Conservation (phyloP, 2,113 vertebrate genomes). For the Salvelinus namaycush region DNA sequence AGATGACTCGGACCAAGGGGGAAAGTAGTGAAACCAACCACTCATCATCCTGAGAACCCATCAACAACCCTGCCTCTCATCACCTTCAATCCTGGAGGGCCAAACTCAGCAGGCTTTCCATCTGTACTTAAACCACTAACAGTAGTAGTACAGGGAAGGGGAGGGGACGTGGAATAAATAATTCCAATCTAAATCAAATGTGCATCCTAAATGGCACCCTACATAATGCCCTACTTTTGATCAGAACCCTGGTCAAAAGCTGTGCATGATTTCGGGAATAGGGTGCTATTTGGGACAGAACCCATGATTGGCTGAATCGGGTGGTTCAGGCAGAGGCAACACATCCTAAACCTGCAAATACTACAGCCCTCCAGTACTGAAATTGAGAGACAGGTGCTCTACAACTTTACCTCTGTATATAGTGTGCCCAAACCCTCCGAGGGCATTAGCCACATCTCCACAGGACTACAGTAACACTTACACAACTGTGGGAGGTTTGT, state of each 20-base stretch:
- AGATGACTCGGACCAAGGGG: conserved; percentile 81
- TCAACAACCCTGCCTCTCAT: conserved; percentile 8
- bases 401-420: conserved; percentile 31
- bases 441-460: not conserved
- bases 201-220: too few relatives aligned
- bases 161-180: conserved; percentile 5
- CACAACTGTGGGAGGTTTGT: not conserved
- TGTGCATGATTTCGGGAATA: too few relatives aligned
- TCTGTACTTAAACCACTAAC: conserved; percentile 21
- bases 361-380: conserved; percentile 21
- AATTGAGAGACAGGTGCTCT: conserved; percentile 13
- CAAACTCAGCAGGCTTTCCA: conserved; percentile 25
- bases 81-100: not conserved
- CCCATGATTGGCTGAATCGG: conserved; percentile 30
- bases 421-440: conserved; percentile 4
- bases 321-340: conserved; percentile 12
- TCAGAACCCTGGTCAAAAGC: too few relatives aligned
- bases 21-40: conserved; percentile 68
- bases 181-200: not conserved
- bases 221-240: too few relatives aligned
- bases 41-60: conserved; percentile 25
- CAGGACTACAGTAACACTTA: not conserved
- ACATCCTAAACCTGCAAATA: not conserved
- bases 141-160: not conserved
- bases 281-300: not conserved